phyloP scores from a whole-genome alignment of 2,113 vertebrate genomes.

The Azemiops feae region DNA sequence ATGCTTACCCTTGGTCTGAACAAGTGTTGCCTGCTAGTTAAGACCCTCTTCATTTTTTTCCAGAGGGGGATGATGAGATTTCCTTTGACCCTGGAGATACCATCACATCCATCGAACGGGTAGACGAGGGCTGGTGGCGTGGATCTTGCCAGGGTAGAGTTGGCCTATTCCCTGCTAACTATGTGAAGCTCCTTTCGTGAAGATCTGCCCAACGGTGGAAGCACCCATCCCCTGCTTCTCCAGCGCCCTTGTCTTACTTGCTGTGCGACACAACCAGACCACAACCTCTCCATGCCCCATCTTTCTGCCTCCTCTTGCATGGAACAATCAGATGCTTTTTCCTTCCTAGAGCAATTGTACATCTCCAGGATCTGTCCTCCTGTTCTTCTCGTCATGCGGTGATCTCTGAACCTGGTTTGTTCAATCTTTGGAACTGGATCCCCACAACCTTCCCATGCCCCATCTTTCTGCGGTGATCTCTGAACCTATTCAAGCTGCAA shows the following conservation, averaged over 20 bases:
- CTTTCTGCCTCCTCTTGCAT: too few species aligned
- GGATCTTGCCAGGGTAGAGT: conserved; percentile 72
- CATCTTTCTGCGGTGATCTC: neutral
- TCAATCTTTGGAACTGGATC: neutral
- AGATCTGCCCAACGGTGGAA: too few species aligned
- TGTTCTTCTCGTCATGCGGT: too few species aligned
- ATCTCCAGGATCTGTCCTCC: neutral
- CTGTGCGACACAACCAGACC: neutral
- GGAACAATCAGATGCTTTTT: neutral
- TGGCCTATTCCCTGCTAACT: conserved; percentile 85
- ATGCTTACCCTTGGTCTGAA: neutral
- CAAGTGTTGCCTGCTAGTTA: neutral
- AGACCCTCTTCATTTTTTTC: neutral
- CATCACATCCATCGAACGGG: conserved; percentile 86
- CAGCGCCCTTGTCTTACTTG: too few species aligned
- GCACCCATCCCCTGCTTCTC: neutral
- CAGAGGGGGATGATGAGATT: conserved; percentile 86
- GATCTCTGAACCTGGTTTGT: neutral
- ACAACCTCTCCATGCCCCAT: neutral
- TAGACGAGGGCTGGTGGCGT: conserved; percentile 90
- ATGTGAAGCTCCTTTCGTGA: conserved; percentile 77
- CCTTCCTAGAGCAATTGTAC: neutral
- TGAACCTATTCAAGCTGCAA: neutral
- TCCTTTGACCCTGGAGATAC: conserved; percentile 85
- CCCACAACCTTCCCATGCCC: neutral